phyloP scores from a whole-genome alignment of 2,113 vertebrate genomes.

The Pelecanoides urinatrix region DNA sequence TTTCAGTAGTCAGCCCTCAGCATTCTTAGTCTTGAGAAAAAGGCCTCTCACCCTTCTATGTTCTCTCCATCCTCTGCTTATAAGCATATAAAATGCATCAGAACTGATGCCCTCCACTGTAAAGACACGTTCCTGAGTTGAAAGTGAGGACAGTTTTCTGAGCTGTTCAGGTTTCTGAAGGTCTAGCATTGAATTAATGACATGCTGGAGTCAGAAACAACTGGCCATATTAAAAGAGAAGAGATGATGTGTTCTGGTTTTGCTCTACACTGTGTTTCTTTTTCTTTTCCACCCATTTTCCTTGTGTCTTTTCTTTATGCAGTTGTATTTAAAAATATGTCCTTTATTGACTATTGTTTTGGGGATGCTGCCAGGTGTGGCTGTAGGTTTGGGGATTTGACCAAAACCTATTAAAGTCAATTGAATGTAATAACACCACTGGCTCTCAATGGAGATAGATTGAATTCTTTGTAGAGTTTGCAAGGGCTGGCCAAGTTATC shows the following conservation, averaged over 20 bases:
- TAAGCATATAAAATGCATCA: not conserved
- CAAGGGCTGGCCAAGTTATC: not conserved
- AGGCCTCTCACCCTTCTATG: rapidly evolving
- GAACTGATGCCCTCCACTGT: not conserved
- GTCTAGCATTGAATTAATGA: not conserved
- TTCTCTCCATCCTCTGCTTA: not conserved
- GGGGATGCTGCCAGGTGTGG: not conserved
- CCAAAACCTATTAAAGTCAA: not conserved
- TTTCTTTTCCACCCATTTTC: not conserved
- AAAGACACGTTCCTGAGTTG: not conserved
- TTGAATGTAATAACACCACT: not conserved
- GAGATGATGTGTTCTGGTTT: not conserved
- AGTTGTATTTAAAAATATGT: not conserved
- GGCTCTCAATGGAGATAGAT: not conserved
- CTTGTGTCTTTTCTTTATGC: not conserved
- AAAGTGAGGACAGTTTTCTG: not conserved
- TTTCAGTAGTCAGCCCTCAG: not conserved
- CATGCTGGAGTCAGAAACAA: not conserved
- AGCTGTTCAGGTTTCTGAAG: not conserved
- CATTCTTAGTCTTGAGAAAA: not conserved
- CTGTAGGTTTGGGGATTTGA: not conserved
- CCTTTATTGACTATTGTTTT: not conserved
- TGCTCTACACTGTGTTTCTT: not conserved
- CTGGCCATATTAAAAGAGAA: not conserved
- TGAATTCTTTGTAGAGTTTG: not conserved